Percentiles rank a stretch among this genome's conserved stretches.
Evolutionary conservation across 2,113 vertebrate genomes (phyloP).

Genomic region (Tachuris rubrigastra): DNA sequence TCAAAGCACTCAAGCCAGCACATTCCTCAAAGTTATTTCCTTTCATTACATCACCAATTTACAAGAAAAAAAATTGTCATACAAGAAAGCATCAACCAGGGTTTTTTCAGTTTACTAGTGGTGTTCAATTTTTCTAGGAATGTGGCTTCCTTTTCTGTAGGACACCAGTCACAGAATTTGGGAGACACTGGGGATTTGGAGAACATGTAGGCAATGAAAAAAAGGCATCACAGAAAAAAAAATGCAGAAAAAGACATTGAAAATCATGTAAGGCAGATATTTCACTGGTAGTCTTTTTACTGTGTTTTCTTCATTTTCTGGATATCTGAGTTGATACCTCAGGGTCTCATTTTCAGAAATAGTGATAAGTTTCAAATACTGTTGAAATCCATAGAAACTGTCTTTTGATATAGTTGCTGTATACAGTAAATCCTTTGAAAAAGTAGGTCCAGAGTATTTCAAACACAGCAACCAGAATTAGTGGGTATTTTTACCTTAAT

Average conservation of each 20-base stretch:
- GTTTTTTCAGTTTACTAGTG: neutral
- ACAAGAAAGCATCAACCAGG: neutral
- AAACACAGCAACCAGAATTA: neutral
- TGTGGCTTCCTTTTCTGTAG: neutral
- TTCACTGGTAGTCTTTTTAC: neutral
- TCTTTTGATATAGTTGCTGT: neutral
- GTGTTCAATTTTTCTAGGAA: neutral
- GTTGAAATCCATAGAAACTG: conserved; percentile 1
- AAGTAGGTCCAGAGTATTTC: neutral
- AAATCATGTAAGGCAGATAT: neutral
- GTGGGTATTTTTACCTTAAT: neutral
- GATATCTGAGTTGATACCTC: neutral
- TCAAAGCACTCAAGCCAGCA: neutral
- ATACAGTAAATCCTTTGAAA: neutral
- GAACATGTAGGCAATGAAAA: neutral
- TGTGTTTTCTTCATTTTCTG: conserved; percentile 15
- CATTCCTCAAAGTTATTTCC: neutral
- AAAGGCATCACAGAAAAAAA: neutral
- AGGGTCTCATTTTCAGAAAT: neutral
- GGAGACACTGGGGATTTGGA: neutral
- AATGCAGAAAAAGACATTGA: neutral
- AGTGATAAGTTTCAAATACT: neutral
- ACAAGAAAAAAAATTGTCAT: neutral
- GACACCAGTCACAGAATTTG: neutral
- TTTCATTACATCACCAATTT: neutral